These are phyloP conservation scores for Madoqua kirkii DNA, from an alignment of 2,113 vertebrate species.

Conservation along the genomic window DNA sequence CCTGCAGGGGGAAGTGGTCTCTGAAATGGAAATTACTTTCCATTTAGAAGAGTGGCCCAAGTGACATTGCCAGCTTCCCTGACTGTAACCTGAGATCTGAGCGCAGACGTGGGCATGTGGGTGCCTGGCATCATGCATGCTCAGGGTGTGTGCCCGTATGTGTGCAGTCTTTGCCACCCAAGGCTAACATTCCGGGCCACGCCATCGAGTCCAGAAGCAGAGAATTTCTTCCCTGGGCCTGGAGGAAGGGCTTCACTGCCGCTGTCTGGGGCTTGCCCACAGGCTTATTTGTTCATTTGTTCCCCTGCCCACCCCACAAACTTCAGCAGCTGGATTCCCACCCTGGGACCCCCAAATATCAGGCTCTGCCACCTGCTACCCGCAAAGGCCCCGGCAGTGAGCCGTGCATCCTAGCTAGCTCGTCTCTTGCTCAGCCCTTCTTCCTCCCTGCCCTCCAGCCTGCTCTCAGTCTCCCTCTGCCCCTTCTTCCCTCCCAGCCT, in stretches of 20 bases:
- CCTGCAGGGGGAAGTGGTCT: not conserved
- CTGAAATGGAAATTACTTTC: not conserved
- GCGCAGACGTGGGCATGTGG: fast-evolving
- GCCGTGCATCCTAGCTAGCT: fast-evolving
- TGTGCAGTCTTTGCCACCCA: not conserved
- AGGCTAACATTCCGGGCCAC: not conserved
- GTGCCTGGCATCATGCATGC: not conserved
- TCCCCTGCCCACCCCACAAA: not conserved
- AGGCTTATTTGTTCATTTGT: too few species aligned
- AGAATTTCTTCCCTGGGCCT: not conserved
- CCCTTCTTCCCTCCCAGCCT: not conserved
- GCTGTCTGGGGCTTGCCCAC: not conserved
- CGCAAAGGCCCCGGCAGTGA: not conserved
- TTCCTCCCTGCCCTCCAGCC: not conserved
- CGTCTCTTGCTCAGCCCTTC: not conserved
- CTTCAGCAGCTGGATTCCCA: not conserved
- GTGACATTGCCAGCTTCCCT: not conserved
- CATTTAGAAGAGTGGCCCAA: not conserved
- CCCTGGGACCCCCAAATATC: not conserved
- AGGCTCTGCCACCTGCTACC: not conserved
- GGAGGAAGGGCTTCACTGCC: not conserved
- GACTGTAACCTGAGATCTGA: not conserved
- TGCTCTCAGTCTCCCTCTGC: not conserved
- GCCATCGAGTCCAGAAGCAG: not conserved
- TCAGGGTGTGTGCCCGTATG: fast-evolving